Evolutionary conservation across 2,797 vertebrate species (phyloP).

Genomic region (Sorex maritimensis): DNA sequence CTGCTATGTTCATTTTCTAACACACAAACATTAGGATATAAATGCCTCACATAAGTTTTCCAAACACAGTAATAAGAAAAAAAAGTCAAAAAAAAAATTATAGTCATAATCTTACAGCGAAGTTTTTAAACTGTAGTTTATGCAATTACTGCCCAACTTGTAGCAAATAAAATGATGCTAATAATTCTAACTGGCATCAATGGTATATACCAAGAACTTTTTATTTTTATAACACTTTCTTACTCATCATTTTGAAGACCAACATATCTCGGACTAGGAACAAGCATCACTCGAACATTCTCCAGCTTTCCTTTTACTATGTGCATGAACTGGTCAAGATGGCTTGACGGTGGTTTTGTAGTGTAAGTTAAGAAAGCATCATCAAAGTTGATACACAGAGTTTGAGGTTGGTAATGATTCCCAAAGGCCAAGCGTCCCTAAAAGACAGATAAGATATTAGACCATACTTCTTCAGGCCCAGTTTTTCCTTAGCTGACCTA

Average conservation of each 20-base stretch:
- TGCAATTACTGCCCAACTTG: slow-evolving; percentile 10
- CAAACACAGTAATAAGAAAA: not conserved
- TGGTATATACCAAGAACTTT: not conserved
- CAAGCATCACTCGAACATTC: slow-evolving; percentile 99
- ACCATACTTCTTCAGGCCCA: not conserved
- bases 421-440: slow-evolving; percentile 98
- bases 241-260: slow-evolving; percentile 99
- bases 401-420: slow-evolving; percentile 98
- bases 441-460: slow-evolving; percentile 69
- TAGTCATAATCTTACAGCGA: slow-evolving; percentile 46
- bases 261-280: slow-evolving; percentile 97
- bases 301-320: slow-evolving; percentile 98
- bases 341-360: slow-evolving; percentile 99
- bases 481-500: slow-evolving; percentile 4
- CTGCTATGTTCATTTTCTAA: slow-evolving; percentile 29
- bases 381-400: slow-evolving; percentile 97
- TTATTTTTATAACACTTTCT: slow-evolving; percentile 84
- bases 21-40: slow-evolving; percentile 42
- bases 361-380: slow-evolving; percentile 98
- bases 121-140: slow-evolving; percentile 36
- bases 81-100: slow-evolving; percentile 32
- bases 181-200: not conserved
- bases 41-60: slow-evolving; percentile 45
- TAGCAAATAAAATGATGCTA: not conserved
- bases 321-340: slow-evolving; percentile 99